Percentiles rank a stretch among this genome's conserved stretches.
phyloP scores from a whole-genome alignment of 2,113 vertebrate species.

The Ginglymostoma cirratum region DNA sequence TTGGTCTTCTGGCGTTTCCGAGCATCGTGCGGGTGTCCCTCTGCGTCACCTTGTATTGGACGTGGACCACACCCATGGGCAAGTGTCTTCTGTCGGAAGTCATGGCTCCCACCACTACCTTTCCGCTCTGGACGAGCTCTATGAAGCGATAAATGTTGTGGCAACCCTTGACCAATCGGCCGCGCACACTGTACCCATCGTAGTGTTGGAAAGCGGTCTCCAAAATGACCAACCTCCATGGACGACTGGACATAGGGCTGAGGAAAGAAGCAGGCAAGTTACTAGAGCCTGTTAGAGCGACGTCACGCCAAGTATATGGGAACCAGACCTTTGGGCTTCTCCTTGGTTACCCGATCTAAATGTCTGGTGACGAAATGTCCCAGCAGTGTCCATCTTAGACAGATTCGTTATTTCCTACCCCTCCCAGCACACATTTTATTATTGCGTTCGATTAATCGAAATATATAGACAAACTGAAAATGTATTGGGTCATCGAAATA shows the following conservation, averaged over 20 bases:
- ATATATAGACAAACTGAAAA: not conserved
- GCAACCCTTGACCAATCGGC: not conserved
- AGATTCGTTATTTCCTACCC: not conserved
- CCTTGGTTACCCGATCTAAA: not conserved
- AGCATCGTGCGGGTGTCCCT: not conserved
- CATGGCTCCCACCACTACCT: not conserved
- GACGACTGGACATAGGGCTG: not conserved
- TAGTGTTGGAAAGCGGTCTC: slow-evolving; percentile 24
- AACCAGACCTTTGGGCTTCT: not conserved
- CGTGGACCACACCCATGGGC: not conserved
- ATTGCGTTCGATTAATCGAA: not conserved
- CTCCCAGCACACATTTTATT: not conserved
- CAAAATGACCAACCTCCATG: not conserved
- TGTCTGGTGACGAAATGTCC: not conserved
- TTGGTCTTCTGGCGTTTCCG: not conserved
- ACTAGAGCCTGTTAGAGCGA: not conserved
- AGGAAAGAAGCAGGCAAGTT: not conserved
- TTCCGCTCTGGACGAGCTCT: not conserved
- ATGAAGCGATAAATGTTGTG: slow-evolving; percentile 25
- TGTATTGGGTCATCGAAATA: not conserved
- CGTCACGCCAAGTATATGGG: not conserved
- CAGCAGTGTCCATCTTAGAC: not conserved
- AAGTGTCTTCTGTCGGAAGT: not conserved
- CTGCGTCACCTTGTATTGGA: not conserved
- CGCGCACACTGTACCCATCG: not conserved